These are phyloP conservation scores for Papilio protenor DNA, from an alignment of 2,888 invertebrate species.

Conservation along the genomic window DNA sequence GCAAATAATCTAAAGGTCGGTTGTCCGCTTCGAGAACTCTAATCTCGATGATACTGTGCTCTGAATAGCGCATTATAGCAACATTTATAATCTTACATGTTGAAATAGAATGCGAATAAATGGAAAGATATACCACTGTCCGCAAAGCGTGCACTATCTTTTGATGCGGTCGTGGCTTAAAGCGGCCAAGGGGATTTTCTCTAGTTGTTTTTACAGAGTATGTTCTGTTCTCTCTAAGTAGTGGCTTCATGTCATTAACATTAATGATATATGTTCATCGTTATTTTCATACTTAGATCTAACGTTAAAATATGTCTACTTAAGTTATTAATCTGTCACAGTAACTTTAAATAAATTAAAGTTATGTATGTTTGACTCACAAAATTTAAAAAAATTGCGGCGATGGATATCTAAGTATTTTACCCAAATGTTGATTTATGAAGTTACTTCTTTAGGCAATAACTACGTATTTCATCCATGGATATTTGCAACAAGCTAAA, in stretches of 20 bases:
- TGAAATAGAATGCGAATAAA: conserved; percentile 26
- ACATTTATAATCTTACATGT: conserved; percentile 34
- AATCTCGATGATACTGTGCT: conserved; percentile 41
- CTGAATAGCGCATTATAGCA: conserved; percentile 37
- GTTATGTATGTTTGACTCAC: too few relatives aligned
- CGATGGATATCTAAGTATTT: too few relatives aligned
- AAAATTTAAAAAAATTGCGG: too few relatives aligned
- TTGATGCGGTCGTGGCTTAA: conserved; percentile 42
- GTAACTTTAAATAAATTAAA: too few relatives aligned
- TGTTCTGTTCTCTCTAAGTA: conserved; percentile 25
- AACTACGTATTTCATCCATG: too few relatives aligned
- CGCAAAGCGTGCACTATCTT: conserved; percentile 40
- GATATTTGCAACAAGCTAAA: too few relatives aligned
- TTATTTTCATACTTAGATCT: background rate
- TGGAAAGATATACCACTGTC: conserved; percentile 40
- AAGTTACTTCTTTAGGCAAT: too few relatives aligned
- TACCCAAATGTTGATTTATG: too few relatives aligned
- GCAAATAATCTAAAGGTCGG: conserved; percentile 41
- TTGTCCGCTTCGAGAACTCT: conserved; percentile 44
- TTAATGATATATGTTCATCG: conserved; percentile 19
- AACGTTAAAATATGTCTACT: background rate
- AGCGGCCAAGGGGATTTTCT: conserved; percentile 38
- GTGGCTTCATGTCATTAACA: conserved; percentile 28
- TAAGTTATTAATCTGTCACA: background rate
- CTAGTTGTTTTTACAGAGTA: conserved; percentile 35